phyloP scores from a whole-genome alignment of 2,888 invertebrate genomes.

The Troilus luridus region DNA sequence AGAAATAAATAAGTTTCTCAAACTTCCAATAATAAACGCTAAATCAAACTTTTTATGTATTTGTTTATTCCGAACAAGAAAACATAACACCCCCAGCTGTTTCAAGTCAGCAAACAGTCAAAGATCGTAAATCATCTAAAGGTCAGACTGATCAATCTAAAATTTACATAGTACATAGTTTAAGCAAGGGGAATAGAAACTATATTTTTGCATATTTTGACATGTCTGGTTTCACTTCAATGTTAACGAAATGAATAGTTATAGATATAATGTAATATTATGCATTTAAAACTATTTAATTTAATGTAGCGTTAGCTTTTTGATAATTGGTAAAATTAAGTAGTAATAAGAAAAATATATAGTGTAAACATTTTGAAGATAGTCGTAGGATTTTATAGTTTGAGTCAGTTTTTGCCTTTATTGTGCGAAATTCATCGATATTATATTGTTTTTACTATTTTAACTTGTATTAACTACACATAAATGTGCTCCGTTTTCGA shows the following conservation, averaged over 20 bases:
- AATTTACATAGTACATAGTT: constrained; percentile 25
- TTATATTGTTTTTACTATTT: no score
- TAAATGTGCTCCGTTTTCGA: no score
- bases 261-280: no score
- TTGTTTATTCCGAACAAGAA: neutral
- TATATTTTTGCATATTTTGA: neutral
- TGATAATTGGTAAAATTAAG: no score
- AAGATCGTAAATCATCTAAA: neutral
- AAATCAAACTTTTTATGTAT: neutral
- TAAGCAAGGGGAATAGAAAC: neutral
- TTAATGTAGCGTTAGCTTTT: no score
- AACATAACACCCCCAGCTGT: neutral
- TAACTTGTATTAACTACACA: no score
- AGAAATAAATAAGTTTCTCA: neutral
- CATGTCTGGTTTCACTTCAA: neutral
- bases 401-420: no score
- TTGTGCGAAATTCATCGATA: no score
- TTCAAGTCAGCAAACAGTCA: neutral
- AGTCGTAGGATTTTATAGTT: no score
- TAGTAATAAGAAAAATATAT: no score
- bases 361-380: no score
- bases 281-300: no score
- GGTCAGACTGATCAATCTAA: constrained; percentile 17
- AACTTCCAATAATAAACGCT: neutral
- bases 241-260: neutral